These are phyloP conservation scores for Nomia melanderi DNA, from an alignment of 1,140 invertebrate genomes.

Conservation along the genomic window DNA sequence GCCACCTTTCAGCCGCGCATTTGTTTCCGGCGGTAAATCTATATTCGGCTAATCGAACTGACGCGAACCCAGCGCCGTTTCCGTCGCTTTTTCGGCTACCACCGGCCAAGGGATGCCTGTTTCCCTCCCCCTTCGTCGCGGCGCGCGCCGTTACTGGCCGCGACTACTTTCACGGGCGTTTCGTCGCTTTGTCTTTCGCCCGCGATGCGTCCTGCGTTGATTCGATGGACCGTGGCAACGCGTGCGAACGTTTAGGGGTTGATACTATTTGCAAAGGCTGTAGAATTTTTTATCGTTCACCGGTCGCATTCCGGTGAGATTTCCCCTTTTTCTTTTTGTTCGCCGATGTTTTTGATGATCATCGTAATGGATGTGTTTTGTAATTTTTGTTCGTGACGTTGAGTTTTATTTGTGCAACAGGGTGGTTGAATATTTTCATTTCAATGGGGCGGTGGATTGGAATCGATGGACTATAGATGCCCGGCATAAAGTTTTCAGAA, in stretches of 20 bases:
- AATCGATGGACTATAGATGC: background rate
- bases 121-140: background rate
- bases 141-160: background rate
- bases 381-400: too few relatives aligned
- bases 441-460: background rate
- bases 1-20: constrained; percentile 11
- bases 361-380: too few relatives aligned
- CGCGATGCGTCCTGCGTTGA: too few relatives aligned
- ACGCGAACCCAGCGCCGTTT: constrained; percentile 40
- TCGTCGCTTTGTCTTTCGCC: background rate
- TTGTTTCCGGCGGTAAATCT: constrained; percentile 75
- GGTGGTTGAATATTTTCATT: background rate
- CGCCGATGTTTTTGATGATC: too few relatives aligned
- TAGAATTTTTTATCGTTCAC: too few relatives aligned
- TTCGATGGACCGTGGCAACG: background rate
- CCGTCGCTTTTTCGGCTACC: constrained; percentile 25
- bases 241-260: too few relatives aligned
- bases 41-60: constrained; percentile 76
- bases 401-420: background rate
- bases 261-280: too few relatives aligned
- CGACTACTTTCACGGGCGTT: background rate
- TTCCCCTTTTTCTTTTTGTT: too few relatives aligned
- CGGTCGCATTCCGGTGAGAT: too few relatives aligned
- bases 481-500: background rate
- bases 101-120: background rate